Base-by-base conservation (phyloP, 2,888 invertebrate species). In the Euproctis similis region DNA sequence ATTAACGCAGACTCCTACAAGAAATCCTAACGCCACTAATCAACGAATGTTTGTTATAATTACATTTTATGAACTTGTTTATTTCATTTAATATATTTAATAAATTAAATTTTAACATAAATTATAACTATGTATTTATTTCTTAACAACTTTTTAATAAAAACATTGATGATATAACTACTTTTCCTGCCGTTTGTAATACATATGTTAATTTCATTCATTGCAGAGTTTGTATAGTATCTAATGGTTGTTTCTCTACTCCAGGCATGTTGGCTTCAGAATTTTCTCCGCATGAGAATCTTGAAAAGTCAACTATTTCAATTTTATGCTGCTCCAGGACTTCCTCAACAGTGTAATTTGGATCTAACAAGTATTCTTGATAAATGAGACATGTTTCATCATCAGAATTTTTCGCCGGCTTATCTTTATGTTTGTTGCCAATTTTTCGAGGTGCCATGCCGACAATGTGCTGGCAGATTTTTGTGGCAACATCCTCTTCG, bases 401-500 rank as follows among this genome's bases (percentile, higher is more conserved):
- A 49, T 94, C 93, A 24, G 87, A 64, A 48, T 90, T 87, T 40
- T 85, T 75, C 0, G 81, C 67, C 4, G 91, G 90, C 45, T 88
- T 71, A 57, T 93, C 92, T 26, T 67, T 73, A 8, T 80, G 78
- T 39, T 86, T 82, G 42, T 87, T 70, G 1, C 95, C 95, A 36
- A 95, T 87, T 76, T 90, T 92, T 18, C 58, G 67, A 0, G 96
- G 96, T 51, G 92, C 92, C 88, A 95, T 90, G 14, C 95, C 96
- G 11, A 98, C 94, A 52, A 98, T 90, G 60, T 98, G 98, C 65
- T 97, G 97, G 62, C 96, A 96, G 4, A 98, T 68, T 55, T 94
- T 90, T 46, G 88, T 88, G 9, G 92, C 92, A 6, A 93, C 57
- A 30, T 84, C 75, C 24, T 85, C 73, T 24, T 85, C 73, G 1